Conservation (phyloP, 2,888 invertebrate genomes). For the Hypsopygia costalis region DNA sequence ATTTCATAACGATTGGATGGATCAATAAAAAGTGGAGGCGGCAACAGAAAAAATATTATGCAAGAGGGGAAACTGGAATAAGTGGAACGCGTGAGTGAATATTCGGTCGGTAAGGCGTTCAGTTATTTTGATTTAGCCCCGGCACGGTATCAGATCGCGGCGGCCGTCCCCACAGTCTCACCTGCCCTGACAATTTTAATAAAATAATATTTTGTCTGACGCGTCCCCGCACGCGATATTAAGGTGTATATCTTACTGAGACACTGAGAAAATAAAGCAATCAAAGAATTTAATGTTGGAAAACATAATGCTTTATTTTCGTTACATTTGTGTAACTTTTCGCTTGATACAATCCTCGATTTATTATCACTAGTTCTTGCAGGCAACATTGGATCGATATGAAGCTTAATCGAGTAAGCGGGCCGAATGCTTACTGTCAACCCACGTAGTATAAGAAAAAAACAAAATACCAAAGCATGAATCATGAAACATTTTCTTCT, state of each 20-base stretch:
- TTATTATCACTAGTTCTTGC: no score
- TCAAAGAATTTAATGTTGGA: no score
- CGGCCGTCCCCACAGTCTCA: slow-evolving; percentile 31
- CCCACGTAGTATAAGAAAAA: no score
- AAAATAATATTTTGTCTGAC: slow-evolving; percentile 47
- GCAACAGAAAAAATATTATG: slow-evolving; percentile 32
- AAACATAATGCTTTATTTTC: no score
- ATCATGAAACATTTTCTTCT: no score
- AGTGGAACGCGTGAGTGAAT: slow-evolving; percentile 42
- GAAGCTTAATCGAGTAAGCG: no score
- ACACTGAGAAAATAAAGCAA: no score
- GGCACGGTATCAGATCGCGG: slow-evolving; percentile 42
- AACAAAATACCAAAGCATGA: no score
- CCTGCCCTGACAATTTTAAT: slow-evolving; percentile 59
- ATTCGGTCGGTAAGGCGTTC: slow-evolving; percentile 38
- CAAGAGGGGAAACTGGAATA: slow-evolving; percentile 28
- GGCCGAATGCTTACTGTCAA: no score
- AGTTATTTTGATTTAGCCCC: slow-evolving; percentile 56
- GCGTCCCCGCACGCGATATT: slow-evolving; percentile 10
- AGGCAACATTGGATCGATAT: no score
- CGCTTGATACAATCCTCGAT: no score
- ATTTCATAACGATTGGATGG: slow-evolving; percentile 55
- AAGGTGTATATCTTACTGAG: background rate
- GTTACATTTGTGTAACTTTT: no score
- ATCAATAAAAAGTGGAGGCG: slow-evolving; percentile 46